These are phyloP conservation scores for Acleris literana DNA, from an alignment of 2,888 invertebrate species.

Conservation along the genomic window DNA sequence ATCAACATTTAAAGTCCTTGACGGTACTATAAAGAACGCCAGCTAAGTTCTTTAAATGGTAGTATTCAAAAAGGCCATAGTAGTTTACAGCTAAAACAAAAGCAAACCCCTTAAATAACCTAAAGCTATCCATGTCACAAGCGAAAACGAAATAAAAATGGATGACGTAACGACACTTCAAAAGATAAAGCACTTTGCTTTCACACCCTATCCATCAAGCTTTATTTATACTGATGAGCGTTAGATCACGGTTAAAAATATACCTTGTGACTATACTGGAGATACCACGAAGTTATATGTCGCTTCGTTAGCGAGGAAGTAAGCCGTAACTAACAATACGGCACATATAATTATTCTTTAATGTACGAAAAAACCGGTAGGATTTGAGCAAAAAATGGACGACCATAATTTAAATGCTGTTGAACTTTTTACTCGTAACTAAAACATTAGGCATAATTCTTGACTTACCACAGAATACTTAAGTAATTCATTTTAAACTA, in stretches of 20 bases:
- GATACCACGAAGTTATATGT: background rate
- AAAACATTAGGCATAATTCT: no score
- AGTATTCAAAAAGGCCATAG: background rate
- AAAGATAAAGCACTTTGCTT: slow-evolving; percentile 22
- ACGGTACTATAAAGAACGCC: no score
- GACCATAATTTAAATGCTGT: no score
- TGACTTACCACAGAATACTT: no score
- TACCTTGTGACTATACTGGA: slow-evolving; percentile 10
- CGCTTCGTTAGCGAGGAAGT: no score
- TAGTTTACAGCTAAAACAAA: background rate
- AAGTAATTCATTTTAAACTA: no score
- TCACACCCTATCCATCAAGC: slow-evolving; percentile 34
- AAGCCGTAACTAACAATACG: no score
- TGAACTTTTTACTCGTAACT: no score
- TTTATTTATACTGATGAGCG: slow-evolving; percentile 34
- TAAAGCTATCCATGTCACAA: slow-evolving; percentile 2
- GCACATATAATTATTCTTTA: no score
- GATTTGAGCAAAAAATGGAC: no score
- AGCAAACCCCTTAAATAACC: background rate
- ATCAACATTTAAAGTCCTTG: no score
- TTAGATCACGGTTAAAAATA: slow-evolving; percentile 31
- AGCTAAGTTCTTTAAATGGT: background rate
- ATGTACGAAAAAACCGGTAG: no score
- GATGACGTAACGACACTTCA: slow-evolving; percentile 31
- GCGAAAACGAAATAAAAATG: slow-evolving; percentile 14